A percentile compares a stretch with the other conserved stretches of the same genome.
phyloP scores from a whole-genome alignment of 2,797 vertebrate species.

The Rachycentron canadum region DNA sequence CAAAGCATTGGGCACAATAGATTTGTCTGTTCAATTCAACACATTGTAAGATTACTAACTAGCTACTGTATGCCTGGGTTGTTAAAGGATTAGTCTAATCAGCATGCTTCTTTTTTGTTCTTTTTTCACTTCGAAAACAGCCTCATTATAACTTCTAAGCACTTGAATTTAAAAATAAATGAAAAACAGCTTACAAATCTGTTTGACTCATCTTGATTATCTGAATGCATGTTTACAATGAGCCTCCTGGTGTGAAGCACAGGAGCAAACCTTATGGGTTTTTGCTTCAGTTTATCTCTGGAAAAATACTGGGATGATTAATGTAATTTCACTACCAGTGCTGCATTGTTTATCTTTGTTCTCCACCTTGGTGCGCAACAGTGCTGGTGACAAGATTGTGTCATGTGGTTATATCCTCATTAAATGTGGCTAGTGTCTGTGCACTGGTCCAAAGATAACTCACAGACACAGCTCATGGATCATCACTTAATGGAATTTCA shows the following conservation, averaged over 20 bases:
- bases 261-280: slow-evolving; percentile 10
- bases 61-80: slow-evolving; percentile 17
- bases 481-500: slow-evolving; percentile 44
- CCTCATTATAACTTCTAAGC: slow-evolving; percentile 24
- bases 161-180: slow-evolving; percentile 8
- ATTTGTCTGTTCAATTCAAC: neutral
- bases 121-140: neutral
- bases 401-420: slow-evolving; percentile 46
- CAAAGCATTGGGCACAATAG: neutral
- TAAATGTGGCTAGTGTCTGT: slow-evolving; percentile 20
- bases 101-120: neutral
- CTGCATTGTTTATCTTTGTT: slow-evolving; percentile 58
- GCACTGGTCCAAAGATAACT: slow-evolving; percentile 40
- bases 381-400: slow-evolving; percentile 39
- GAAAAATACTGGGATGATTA: slow-evolving; percentile 38
- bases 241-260: slow-evolving; percentile 28
- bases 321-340: slow-evolving; percentile 34
- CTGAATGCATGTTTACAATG: slow-evolving; percentile 30
- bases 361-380: slow-evolving; percentile 45
- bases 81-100: slow-evolving; percentile 22
- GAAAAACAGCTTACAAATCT: slow-evolving; percentile 19
- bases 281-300: slow-evolving; percentile 27
- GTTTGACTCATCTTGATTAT: slow-evolving; percentile 36
- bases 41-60: neutral
- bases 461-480: slow-evolving; percentile 40